phyloP scores from a whole-genome alignment of 2,113 vertebrate genomes.

The Chloroceryle aenea region DNA sequence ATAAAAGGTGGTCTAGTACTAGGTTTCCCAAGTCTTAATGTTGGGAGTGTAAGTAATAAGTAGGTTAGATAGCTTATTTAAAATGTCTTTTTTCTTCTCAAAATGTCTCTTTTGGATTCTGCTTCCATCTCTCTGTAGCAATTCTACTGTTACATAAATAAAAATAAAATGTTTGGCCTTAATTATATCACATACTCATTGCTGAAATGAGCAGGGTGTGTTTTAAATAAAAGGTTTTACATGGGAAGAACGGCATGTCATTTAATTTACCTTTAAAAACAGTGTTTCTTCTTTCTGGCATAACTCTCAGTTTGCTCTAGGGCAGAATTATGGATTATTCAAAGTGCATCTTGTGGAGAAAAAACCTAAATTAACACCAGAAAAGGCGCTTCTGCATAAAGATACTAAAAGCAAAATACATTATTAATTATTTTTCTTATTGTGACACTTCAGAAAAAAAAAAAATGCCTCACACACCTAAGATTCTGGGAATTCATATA shows the following conservation, averaged over 20 bases:
- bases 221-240: background rate
- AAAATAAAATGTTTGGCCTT: background rate
- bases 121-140: background rate
- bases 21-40: background rate
- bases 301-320: background rate
- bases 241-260: background rate
- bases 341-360: background rate
- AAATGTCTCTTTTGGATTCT: background rate
- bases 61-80: background rate
- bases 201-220: background rate
- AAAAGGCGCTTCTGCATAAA: background rate
- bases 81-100: background rate
- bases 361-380: background rate
- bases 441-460: background rate
- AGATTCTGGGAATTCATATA: constrained; percentile 1
- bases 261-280: constrained; percentile 21
- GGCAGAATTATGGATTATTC: background rate
- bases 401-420: background rate
- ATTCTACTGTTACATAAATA: background rate
- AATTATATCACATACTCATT: background rate
- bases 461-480: background rate
- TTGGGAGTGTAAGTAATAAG: background rate
- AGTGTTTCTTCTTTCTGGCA: background rate
- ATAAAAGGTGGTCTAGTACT: background rate
- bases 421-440: background rate